Percentiles rank a stretch among this genome's conserved stretches.
phyloP scores from a whole-genome alignment of 2,113 vertebrate genomes.

The Actenoides lindsayi region DNA sequence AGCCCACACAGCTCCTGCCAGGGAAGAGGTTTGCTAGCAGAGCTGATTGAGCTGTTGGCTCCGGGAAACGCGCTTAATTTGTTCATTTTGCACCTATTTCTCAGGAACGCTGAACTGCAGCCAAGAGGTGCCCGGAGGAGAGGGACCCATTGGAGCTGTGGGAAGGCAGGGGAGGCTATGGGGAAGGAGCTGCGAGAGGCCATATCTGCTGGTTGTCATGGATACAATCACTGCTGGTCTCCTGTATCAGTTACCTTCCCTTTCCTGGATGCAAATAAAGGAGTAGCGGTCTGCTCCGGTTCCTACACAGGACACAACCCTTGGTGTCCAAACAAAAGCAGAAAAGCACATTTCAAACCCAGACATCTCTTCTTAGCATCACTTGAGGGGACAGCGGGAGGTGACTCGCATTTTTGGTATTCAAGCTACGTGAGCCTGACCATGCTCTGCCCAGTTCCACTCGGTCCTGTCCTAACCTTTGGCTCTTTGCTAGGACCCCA shows the following conservation, averaged over 20 bases:
- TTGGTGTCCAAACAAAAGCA: neutral
- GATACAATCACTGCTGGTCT: conserved; percentile 38
- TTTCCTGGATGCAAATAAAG: neutral
- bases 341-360: neutral
- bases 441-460: rapidly evolving
- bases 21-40: neutral
- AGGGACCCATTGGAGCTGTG: rapidly evolving
- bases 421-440: neutral
- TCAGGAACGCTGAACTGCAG: neutral
- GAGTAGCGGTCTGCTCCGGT: neutral
- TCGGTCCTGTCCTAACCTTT: neutral
- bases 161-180: neutral
- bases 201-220: conserved; percentile 54
- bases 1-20: neutral
- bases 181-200: neutral
- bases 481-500: neutral
- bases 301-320: neutral
- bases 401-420: neutral
- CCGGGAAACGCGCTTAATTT: rapidly evolving
- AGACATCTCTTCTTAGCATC: neutral
- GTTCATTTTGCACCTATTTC: neutral
- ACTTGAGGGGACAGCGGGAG: neutral
- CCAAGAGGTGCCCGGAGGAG: neutral
- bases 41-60: rapidly evolving
- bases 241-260: conserved; percentile 38